Percentiles rank a stretch among this genome's conserved stretches.
Conservation (phyloP, 2,113 vertebrate genomes). For the Cairina moschata region DNA sequence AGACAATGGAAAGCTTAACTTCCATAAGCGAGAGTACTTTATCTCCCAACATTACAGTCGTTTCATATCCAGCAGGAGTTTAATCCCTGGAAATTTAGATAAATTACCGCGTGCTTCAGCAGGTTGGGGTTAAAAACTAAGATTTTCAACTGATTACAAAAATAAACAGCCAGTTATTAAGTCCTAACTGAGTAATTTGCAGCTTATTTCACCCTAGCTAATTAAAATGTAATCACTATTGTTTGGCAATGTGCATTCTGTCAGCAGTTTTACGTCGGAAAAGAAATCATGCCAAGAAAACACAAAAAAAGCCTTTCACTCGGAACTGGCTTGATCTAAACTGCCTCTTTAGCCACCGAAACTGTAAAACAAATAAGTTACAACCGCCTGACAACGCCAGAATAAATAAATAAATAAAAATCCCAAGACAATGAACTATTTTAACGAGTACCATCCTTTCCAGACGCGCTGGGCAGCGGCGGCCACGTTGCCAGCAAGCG, state of each 20-base stretch:
- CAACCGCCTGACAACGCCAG: slow-evolving; percentile 39
- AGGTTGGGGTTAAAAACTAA: slow-evolving; percentile 50
- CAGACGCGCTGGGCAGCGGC: not conserved
- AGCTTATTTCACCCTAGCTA: slow-evolving; percentile 58
- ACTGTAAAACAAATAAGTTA: slow-evolving; percentile 71
- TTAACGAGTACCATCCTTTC: not conserved
- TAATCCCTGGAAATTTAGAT: slow-evolving; percentile 47
- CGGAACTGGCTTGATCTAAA: slow-evolving; percentile 22
- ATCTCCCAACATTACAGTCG: not conserved
- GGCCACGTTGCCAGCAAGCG: not conserved
- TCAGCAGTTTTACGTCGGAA: slow-evolving; percentile 69
- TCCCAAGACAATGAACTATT: not conserved
- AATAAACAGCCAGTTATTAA: slow-evolving; percentile 41
- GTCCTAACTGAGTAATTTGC: slow-evolving; percentile 70
- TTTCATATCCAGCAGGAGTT: slow-evolving; percentile 13
- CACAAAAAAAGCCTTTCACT: slow-evolving; percentile 51
- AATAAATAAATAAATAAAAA: not conserved
- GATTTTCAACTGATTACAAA: slow-evolving; percentile 43
- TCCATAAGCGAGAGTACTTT: not conserved
- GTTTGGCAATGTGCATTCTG: slow-evolving; percentile 59
- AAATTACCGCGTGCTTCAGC: slow-evolving; percentile 12
- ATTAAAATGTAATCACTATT: slow-evolving; percentile 79
- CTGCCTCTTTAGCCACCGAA: slow-evolving; percentile 46
- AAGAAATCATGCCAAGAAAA: slow-evolving; percentile 68
- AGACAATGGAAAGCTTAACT: slow-evolving; percentile 7